A percentile compares a stretch with the other conserved stretches of the same genome.
Evolutionary conservation across 2,888 invertebrate genomes (phyloP).

Genomic region (Lasioglossum oenotherae): DNA sequence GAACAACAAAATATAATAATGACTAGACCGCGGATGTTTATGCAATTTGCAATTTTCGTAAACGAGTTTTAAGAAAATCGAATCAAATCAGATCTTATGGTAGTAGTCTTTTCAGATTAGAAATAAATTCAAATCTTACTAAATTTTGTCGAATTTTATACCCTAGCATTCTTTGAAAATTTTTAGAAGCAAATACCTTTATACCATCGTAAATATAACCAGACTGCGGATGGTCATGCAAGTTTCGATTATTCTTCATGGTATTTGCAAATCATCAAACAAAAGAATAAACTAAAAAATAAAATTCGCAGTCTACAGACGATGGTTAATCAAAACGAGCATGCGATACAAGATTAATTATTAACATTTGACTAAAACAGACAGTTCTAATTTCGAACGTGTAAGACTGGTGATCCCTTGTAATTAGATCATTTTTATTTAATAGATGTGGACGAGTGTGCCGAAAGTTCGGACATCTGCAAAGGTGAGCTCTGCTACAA

Average conservation of each 20-base stretch:
- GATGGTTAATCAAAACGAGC: background rate
- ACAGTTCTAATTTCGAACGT: background rate
- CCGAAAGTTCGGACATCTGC: slow-evolving; percentile 87
- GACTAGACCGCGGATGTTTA: no score
- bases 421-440: background rate
- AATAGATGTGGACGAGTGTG: slow-evolving; percentile 92
- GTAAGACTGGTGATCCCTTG: background rate
- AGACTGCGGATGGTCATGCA: background rate
- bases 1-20: background rate
- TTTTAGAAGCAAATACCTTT: background rate
- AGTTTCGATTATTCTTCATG: background rate
- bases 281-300: background rate
- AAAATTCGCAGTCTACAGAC: background rate
- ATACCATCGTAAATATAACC: background rate
- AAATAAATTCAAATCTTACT: no score
- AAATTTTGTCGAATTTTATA: no score
- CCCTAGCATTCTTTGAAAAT: no score
- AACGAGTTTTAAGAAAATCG: no score
- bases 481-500: slow-evolving; percentile 88
- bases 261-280: background rate
- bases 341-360: background rate
- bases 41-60: no score
- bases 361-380: background rate
- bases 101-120: no score
- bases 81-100: no score